These are phyloP conservation scores for Drosophila vallismaia DNA, from an alignment of 2,888 invertebrate species.

Conservation along the genomic window DNA sequence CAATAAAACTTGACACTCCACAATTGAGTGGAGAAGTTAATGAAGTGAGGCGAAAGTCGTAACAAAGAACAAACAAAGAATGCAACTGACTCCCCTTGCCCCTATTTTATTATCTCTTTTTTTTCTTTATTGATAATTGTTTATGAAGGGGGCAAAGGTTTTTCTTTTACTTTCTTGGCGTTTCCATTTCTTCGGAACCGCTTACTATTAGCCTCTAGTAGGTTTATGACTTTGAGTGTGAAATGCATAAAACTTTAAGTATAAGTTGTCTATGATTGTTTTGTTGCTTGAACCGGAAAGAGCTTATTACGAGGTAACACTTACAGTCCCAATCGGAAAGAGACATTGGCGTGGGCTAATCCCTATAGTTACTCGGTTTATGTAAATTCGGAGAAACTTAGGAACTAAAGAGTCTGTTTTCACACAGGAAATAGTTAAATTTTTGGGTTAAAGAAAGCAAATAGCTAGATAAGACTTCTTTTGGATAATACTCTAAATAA, in stretches of 20 bases:
- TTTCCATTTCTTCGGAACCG: constrained; percentile 36
- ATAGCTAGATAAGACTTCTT: neutral
- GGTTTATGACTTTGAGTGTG: constrained; percentile 52
- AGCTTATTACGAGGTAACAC: constrained; percentile 32
- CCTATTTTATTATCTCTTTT: constrained; percentile 11
- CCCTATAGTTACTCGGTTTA: constrained; percentile 27
- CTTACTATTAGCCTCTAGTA: constrained; percentile 47
- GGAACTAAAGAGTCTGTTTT: neutral
- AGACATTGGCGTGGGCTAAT: constrained; percentile 17
- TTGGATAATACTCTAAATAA: too few species aligned
- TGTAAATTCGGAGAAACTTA: constrained; percentile 30
- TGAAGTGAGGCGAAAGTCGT: constrained; percentile 67
- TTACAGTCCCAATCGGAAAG: constrained; percentile 7
- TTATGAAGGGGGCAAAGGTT: constrained; percentile 49
- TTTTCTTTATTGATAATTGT: constrained; percentile 53
- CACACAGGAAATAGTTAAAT: constrained; percentile 17
- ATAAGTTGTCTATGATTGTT: constrained; percentile 44
- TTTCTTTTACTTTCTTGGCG: constrained; percentile 30
- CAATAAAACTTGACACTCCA: constrained; percentile 75
- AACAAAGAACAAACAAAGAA: constrained; percentile 69
- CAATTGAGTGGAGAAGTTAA: constrained; percentile 53
- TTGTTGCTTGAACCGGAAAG: constrained; percentile 41
- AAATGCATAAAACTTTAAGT: constrained; percentile 44
- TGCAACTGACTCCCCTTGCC: constrained; percentile 40
- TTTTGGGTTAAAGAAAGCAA: neutral